These are phyloP conservation scores for Alsophila aescularia DNA, from an alignment of 2,888 invertebrate genomes.

Conservation along the genomic window DNA sequence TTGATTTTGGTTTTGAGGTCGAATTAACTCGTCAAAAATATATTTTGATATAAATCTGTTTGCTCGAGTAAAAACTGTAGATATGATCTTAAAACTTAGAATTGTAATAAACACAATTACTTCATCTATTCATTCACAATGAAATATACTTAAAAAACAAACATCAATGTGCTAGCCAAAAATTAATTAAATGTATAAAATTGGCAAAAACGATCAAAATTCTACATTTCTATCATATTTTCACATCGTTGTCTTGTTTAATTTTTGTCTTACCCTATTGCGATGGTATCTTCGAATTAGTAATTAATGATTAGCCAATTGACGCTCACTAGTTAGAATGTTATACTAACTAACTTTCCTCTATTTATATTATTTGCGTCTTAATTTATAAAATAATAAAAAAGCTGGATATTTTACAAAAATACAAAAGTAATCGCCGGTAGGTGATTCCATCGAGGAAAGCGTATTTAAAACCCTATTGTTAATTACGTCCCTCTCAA, in stretches of 20 bases:
- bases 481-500: conserved; percentile 84
- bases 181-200: conserved; percentile 11
- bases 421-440: conserved; percentile 72
- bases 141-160: background rate
- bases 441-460: conserved; percentile 64
- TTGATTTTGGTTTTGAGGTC: no score
- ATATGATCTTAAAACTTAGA: no score
- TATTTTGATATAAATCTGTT: no score
- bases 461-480: conserved; percentile 79
- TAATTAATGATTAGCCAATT: conserved; percentile 64
- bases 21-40: no score
- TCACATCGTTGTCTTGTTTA: conserved; percentile 71
- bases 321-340: conserved; percentile 66
- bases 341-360: conserved; percentile 71
- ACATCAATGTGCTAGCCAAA: background rate
- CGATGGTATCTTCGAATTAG: conserved; percentile 58
- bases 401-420: conserved; percentile 69
- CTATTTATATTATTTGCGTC: conserved; percentile 57
- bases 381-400: conserved; percentile 60
- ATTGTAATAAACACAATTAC: no score
- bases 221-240: conserved; percentile 39
- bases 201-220: conserved; percentile 30
- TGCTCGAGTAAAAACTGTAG: no score
- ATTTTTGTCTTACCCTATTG: conserved; percentile 72
- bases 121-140: no score